phyloP scores from a whole-genome alignment of 2,888 invertebrate species.

The Drosophila neotestacea region DNA sequence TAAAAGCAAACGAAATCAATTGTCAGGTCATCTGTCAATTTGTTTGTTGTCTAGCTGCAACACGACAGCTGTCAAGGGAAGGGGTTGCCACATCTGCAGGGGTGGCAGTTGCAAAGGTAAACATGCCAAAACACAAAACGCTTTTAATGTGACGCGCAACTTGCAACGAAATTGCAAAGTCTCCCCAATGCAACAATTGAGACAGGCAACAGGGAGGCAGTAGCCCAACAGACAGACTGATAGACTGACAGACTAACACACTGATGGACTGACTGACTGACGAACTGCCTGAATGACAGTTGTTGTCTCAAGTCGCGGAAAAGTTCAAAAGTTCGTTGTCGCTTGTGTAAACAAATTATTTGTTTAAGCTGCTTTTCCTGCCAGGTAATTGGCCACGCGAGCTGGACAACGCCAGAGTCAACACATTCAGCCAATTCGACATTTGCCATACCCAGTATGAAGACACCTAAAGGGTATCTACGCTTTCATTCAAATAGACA shows the following conservation, averaged over 20 bases:
- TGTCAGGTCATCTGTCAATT: slow-evolving; percentile 80
- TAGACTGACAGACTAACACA: slow-evolving; percentile 7
- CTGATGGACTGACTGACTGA: slow-evolving; percentile 35
- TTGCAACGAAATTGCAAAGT: slow-evolving; percentile 73
- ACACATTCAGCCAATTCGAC: slow-evolving; percentile 24
- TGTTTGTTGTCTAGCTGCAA: slow-evolving; percentile 70
- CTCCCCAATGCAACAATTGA: slow-evolving; percentile 29
- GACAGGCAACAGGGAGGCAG: slow-evolving; percentile 40
- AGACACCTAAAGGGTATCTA: background rate
- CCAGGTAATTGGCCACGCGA: slow-evolving; percentile 75
- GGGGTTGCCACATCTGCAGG: slow-evolving; percentile 1
- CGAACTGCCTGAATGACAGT: slow-evolving; percentile 17
- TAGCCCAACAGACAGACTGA: slow-evolving; percentile 42
- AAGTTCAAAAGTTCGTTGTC: slow-evolving; percentile 79
- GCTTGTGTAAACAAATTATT: slow-evolving; percentile 81
- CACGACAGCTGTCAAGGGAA: slow-evolving; percentile 71
- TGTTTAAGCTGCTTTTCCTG: slow-evolving; percentile 66
- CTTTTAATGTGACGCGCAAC: slow-evolving; percentile 75
- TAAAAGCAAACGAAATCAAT: slow-evolving; percentile 71
- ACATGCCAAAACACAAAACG: slow-evolving; percentile 70
- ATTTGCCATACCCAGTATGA: slow-evolving; percentile 35
- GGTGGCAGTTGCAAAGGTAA: slow-evolving; percentile 49
- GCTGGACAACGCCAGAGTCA: slow-evolving; percentile 38
- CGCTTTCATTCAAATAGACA: background rate
- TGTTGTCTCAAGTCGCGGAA: slow-evolving; percentile 53